Percentiles rank a stretch among this genome's conserved stretches.
These are phyloP conservation scores for Oriolus oriolus DNA, from an alignment of 2,113 vertebrate genomes.

Conservation along the genomic window DNA sequence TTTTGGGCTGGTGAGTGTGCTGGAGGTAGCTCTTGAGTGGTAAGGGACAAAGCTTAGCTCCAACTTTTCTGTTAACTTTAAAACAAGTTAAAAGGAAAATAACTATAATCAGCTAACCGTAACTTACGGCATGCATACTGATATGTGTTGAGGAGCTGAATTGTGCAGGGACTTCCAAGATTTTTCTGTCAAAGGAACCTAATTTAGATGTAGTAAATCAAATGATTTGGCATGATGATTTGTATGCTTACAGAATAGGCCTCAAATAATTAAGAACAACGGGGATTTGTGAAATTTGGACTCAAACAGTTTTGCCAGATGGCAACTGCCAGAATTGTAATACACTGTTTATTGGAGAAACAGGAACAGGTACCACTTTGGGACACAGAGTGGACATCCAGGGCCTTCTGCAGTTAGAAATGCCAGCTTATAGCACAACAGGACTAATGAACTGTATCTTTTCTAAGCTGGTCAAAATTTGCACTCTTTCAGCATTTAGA, in stretches of 20 bases:
- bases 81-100: not conserved
- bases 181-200: not conserved
- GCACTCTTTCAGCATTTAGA: not conserved
- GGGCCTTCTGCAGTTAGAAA: not conserved
- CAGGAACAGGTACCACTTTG: not conserved
- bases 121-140: not conserved
- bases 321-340: not conserved
- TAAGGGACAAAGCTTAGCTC: not conserved
- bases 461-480: not conserved
- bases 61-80: not conserved
- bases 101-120: not conserved
- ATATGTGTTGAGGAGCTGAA: not conserved
- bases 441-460: not conserved
- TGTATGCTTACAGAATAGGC: not conserved
- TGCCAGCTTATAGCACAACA: not conserved
- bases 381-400: not conserved
- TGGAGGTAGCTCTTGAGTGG: not conserved
- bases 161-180: not conserved
- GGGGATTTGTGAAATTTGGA: not conserved
- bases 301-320: not conserved
- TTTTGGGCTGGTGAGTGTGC: not conserved
- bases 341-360: not conserved
- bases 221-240: not conserved
- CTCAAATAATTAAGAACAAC: not conserved
- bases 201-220: not conserved